phyloP scores from a whole-genome alignment of 2,888 invertebrate species.

The Bombylius major region DNA sequence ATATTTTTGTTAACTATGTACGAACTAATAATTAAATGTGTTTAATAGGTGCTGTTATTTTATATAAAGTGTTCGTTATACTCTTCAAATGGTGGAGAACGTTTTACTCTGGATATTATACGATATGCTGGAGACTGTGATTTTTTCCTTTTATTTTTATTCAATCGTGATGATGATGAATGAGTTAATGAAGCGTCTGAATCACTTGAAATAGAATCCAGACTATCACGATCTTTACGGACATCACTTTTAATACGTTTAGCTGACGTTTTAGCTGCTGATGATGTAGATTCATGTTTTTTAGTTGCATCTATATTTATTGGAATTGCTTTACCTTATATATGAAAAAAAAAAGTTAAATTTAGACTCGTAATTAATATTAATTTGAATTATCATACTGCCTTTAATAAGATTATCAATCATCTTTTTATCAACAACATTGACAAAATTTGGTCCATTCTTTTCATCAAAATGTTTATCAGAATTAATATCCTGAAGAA shows the following conservation, averaged over 20 bases:
- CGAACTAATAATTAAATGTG: too few relatives aligned
- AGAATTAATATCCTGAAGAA: conserved; percentile 51
- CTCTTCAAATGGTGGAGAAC: conserved; percentile 23
- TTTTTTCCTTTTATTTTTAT: conserved; percentile 11
- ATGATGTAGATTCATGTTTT: conserved; percentile 42
- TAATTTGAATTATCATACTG: conserved; percentile 3
- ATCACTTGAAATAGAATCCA: conserved; percentile 24
- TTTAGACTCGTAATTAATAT: too few relatives aligned
- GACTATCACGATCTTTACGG: conserved; percentile 15
- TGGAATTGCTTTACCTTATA: conserved; percentile 7
- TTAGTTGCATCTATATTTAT: conserved; percentile 13
- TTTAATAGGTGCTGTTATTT: too few relatives aligned
- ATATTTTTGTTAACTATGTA: too few relatives aligned
- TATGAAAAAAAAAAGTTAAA: too few relatives aligned
- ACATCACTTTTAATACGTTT: conserved; percentile 16
- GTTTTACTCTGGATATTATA: conserved; percentile 18
- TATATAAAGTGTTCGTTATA: neutral
- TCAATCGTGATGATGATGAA: neutral
- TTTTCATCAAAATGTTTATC: conserved; percentile 53
- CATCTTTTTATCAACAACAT: conserved; percentile 37
- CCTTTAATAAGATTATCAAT: conserved; percentile 15
- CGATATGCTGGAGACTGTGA: conserved; percentile 22
- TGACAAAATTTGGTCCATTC: conserved; percentile 42
- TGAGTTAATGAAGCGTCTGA: conserved; percentile 23
- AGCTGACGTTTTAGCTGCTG: conserved; percentile 37